Evolutionary conservation across 2,797 vertebrate genomes (phyloP).

Genomic region (Ambastaia sidthimunki): DNA sequence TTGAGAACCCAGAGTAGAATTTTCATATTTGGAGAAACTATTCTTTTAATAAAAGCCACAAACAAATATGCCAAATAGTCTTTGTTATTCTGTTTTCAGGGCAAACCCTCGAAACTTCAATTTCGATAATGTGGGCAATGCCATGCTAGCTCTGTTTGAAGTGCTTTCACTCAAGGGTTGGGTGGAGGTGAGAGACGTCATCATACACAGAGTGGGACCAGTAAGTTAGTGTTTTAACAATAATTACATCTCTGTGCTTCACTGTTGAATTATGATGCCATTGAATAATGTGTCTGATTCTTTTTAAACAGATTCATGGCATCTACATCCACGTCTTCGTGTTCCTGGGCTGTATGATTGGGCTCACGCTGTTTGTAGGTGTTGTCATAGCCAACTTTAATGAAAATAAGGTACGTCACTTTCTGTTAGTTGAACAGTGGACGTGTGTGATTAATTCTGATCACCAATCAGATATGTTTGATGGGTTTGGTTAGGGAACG

Average conservation of each 20-base stretch:
- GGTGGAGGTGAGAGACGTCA: slow-evolving; percentile 98
- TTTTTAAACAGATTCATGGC: slow-evolving; percentile 90
- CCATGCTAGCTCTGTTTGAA: slow-evolving; percentile 97
- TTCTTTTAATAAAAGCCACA: no score
- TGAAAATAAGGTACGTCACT: slow-evolving; percentile 91
- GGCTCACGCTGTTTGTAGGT: slow-evolving; percentile 96
- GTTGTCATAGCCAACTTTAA: slow-evolving; percentile 99
- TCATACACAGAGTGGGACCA: slow-evolving; percentile 97
- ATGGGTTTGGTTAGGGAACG: slow-evolving; percentile 82
- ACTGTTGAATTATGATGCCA: neutral
- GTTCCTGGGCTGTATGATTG: slow-evolving; percentile 99
- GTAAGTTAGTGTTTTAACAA: slow-evolving; percentile 74
- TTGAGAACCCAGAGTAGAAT: neutral
- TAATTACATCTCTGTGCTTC: neutral
- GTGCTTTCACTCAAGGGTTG: slow-evolving; percentile 98
- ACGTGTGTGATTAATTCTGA: neutral
- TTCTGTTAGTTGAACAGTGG: neutral
- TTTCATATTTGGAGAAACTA: neutral
- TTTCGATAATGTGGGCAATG: slow-evolving; percentile 98
- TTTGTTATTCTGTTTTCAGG: slow-evolving; percentile 74
- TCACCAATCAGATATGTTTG: neutral
- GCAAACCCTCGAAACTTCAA: slow-evolving; percentile 99
- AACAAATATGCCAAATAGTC: neutral
- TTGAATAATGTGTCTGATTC: slow-evolving; percentile 19
- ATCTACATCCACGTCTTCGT: slow-evolving; percentile 99